Conservation (phyloP, 2,113 vertebrate genomes). For the Mionectes macconnelli region DNA sequence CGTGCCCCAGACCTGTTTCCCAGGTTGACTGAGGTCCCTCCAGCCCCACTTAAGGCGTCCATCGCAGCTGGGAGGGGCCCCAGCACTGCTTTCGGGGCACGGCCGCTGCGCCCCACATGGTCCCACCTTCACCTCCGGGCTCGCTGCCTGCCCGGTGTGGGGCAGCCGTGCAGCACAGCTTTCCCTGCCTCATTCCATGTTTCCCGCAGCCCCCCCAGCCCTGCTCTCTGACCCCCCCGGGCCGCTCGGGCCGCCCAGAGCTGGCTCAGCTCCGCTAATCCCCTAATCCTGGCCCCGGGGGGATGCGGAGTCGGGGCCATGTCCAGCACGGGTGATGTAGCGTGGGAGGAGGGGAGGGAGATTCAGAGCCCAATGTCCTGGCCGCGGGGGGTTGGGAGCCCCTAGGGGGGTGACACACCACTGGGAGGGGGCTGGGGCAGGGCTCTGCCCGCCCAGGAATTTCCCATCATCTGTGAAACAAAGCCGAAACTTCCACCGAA, state of each 20-base stretch:
- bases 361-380: background rate
- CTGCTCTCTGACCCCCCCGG: background rate
- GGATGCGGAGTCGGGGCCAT: background rate
- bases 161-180: background rate
- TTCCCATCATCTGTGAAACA: constrained; percentile 30
- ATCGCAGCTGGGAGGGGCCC: background rate
- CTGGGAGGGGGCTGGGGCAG: background rate
- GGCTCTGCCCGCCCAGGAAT: constrained; percentile 38
- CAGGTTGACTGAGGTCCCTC: background rate
- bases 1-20: fast-evolving
- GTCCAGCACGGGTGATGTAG: background rate
- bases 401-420: background rate
- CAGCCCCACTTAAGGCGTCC: background rate
- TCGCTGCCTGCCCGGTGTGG: background rate
- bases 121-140: background rate
- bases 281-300: background rate
- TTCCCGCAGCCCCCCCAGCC: background rate
- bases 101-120: background rate
- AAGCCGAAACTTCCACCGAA: constrained; percentile 28
- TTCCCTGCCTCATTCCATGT: background rate
- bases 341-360: background rate
- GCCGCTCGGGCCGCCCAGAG: background rate
- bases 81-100: background rate
- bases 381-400: background rate
- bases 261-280: constrained; percentile 30